Evolutionary conservation across 2,797 vertebrate genomes (phyloP).

Genomic region (Salmo trutta): DNA sequence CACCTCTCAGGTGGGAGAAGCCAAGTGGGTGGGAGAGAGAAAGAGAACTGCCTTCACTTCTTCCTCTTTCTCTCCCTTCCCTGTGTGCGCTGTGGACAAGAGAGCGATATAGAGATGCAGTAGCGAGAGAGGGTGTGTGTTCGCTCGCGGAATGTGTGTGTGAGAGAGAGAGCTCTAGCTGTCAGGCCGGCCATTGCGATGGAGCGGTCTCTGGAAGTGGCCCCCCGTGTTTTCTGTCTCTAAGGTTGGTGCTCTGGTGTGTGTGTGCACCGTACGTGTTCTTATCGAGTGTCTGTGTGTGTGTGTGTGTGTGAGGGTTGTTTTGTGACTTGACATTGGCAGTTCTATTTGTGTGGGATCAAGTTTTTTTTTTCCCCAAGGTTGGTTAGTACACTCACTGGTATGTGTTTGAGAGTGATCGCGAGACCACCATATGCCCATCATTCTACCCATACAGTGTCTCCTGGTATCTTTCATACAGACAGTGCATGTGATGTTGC

Average conservation of each 20-base stretch:
- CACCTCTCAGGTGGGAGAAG: conserved; percentile 58
- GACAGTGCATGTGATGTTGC: not conserved
- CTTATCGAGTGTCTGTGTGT: not conserved
- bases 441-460: not conserved
- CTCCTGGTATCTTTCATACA: not conserved
- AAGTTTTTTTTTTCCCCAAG: not conserved
- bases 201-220: conserved; percentile 37
- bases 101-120: conserved; percentile 34
- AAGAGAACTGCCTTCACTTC: conserved; percentile 23
- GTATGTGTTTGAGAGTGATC: not conserved
- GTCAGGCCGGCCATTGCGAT: conserved; percentile 35
- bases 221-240: conserved; percentile 34
- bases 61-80: conserved; percentile 26
- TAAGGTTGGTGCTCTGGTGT: conserved; percentile 50
- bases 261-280: not conserved
- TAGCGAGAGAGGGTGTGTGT: conserved; percentile 33
- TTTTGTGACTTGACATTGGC: not conserved
- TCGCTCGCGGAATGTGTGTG: no score
- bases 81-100: conserved; percentile 25
- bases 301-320: not conserved
- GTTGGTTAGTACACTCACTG: not conserved
- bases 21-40: conserved; percentile 68
- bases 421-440: not conserved
- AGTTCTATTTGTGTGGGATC: conserved; percentile 9
- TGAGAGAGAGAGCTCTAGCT: conserved; percentile 36